Base-by-base conservation (phyloP, 2,797 vertebrate species). In the Synaphobranchus kaupii region DNA sequence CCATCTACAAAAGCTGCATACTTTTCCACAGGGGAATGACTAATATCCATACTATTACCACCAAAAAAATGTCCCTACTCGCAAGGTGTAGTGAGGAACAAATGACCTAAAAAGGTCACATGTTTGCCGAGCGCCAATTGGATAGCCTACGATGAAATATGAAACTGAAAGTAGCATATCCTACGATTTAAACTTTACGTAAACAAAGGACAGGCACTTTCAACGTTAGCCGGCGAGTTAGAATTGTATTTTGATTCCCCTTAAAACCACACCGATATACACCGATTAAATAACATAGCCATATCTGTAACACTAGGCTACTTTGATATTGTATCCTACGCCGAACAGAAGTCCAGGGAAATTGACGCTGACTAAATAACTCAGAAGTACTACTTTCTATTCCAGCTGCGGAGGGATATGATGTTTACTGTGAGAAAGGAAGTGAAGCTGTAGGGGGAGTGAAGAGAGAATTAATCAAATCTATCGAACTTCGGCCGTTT, bases 341-440 rank as follows among this genome's bases (percentile, higher is more conserved):
- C 9, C 66, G n/a, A 0, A 68, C 66, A 68, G 66, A 68, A 68
- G 13, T 31, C 28, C 52, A 47, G 22, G 52, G 25, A 83, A 84
- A 48, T 34, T 52, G 80, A 47, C 68, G 22, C 47, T 83, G 84
- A 87, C 88, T 88, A 81, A 85, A 89, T 80, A 52, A 68, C 63
- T 22, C 22, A 56, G 39, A 73, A 47, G 94, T 34, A 81, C 96
- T 96, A 95, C 58, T 94, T 94, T 91, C 54, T 90, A 82, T 68
- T 66, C 3, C 39, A 78, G 0, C 47, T 47, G 95, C 92, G 95
- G 95, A 95, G 81, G 95, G 92, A 95, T 93, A 96, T 92, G 10
- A 63, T 96, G 93, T 96, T 96, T 96, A 95, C 95, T 92, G 90
- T 93, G 88, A 86, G 90, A 87, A 90, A 90, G 82, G 58, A 78